Base-by-base conservation (phyloP, 1,140 invertebrate genomes). In the Aphidius gifuensis region DNA sequence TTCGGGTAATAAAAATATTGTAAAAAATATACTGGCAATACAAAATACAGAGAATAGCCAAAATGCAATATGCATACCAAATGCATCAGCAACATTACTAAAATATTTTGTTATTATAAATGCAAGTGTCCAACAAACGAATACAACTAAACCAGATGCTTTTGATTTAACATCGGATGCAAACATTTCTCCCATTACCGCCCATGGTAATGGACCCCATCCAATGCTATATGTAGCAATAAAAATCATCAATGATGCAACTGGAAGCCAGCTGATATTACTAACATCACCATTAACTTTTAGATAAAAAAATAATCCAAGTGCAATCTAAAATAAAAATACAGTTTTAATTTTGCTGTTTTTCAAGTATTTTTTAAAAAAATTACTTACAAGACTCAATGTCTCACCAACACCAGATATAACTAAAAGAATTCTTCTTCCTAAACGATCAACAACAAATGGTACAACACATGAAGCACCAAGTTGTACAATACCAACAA, bases 151-250 rank as follows among this genome's bases (percentile, higher is more conserved):
- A 0, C 89, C 87, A 1, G 89, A 88, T 3, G 91, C 92, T 4
- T 85, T 79, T 0, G 90, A 88, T 73, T 92, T 90, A 2, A 92
- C 85, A 66, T 89, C 87, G 0, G 87, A 81, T 2, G 93, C 87
- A 68, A 94, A 91, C 67, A 94, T 85, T 78, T 96, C 91, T 2
- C 88, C 89, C 84, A 93, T 88, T 39, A 96, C 85, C 1, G 92
- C 86, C 91, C 92, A 94, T 0, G 92, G 91, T 8, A 95, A 79
- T 0, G 93, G 92, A 1, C 92, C 92, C 68, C 92, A 89, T 6
- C 90, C 91, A 3, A 85, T 78, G 78, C 87, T 86, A 71, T 89
- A 91, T 0, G 86, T 83, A 32, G 87, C 78, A 32, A 89, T 89
- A 78, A 87, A 92, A 50, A 86, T 60, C 3, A 90, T 81, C 16